Evolutionary conservation across 2,888 invertebrate genomes (phyloP).

Genomic region (Arctia plantaginis): DNA sequence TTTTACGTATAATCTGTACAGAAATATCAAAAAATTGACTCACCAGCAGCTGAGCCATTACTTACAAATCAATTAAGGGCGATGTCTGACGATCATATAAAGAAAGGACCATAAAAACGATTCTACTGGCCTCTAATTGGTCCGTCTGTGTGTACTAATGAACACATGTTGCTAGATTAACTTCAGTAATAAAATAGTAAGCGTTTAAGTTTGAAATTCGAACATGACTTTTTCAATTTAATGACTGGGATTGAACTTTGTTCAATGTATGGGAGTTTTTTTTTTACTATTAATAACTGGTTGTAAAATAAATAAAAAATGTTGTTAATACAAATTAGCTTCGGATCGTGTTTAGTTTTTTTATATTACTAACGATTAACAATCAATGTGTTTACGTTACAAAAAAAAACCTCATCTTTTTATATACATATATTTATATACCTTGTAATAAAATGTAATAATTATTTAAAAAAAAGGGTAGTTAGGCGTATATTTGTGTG

Average conservation of each 20-base stretch:
- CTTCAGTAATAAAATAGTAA: slow-evolving; percentile 47
- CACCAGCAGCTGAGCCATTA: slow-evolving; percentile 12
- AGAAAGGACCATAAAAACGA: slow-evolving; percentile 64
- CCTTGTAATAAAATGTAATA: too few relatives aligned
- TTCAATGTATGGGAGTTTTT: slow-evolving; percentile 2
- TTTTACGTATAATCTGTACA: neutral
- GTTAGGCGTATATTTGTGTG: neutral
- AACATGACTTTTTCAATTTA: slow-evolving; percentile 38
- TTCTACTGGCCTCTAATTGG: slow-evolving; percentile 62
- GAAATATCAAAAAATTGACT: neutral
- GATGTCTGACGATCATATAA: slow-evolving; percentile 44
- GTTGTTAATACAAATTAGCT: slow-evolving; percentile 6
- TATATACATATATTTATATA: neutral
- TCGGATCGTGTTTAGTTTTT: slow-evolving; percentile 5
- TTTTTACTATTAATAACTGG: slow-evolving; percentile 1
- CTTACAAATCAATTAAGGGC: slow-evolving; percentile 59
- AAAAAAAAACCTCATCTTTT: neutral
- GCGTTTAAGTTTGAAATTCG: slow-evolving; percentile 46
- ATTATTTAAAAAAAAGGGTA: neutral
- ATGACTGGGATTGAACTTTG: slow-evolving; percentile 32
- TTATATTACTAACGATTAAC: slow-evolving; percentile 1
- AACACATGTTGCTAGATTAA: slow-evolving; percentile 58
- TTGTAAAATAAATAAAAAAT: neutral
- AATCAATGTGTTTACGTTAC: slow-evolving; percentile 7
- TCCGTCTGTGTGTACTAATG: slow-evolving; percentile 57